Evolutionary conservation across 2,797 vertebrate genomes (phyloP).

Genomic region (Myiotriccus ornatus): DNA sequence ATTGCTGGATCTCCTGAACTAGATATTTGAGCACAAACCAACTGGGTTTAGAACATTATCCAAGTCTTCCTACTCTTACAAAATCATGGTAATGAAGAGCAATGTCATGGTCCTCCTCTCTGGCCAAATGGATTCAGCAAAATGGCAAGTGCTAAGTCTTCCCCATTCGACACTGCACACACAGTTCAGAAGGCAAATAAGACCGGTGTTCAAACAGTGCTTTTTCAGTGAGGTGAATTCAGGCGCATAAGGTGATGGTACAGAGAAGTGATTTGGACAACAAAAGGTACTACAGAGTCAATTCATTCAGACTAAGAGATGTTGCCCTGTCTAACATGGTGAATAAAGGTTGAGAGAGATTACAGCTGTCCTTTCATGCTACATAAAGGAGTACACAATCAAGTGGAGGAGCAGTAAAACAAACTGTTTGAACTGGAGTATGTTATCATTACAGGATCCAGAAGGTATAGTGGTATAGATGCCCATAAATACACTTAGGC

Average conservation of each 20-base stretch:
- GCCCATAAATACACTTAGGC: neutral
- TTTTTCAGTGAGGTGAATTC: neutral
- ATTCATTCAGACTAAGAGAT: neutral
- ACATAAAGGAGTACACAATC: neutral
- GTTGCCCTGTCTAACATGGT: neutral
- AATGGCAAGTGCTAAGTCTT: neutral
- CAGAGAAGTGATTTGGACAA: neutral
- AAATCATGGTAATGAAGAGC: neutral
- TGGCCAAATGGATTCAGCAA: neutral
- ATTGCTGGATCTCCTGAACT: neutral
- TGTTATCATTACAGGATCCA: neutral
- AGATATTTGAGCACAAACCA: neutral
- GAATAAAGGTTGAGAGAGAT: neutral
- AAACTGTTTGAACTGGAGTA: neutral
- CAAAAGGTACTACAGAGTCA: neutral
- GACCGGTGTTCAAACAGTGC: neutral
- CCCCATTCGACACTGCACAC: neutral
- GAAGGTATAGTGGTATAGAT: neutral
- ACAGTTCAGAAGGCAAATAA: neutral
- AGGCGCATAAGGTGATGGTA: neutral
- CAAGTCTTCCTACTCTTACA: neutral
- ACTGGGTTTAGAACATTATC: neutral
- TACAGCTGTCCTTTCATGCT: neutral
- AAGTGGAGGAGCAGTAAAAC: neutral
- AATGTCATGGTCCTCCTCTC: neutral